A percentile compares a stretch with the other conserved stretches of the same genome.
phyloP scores from a whole-genome alignment of 1,140 invertebrate genomes.

The Solenopsis fugax region DNA sequence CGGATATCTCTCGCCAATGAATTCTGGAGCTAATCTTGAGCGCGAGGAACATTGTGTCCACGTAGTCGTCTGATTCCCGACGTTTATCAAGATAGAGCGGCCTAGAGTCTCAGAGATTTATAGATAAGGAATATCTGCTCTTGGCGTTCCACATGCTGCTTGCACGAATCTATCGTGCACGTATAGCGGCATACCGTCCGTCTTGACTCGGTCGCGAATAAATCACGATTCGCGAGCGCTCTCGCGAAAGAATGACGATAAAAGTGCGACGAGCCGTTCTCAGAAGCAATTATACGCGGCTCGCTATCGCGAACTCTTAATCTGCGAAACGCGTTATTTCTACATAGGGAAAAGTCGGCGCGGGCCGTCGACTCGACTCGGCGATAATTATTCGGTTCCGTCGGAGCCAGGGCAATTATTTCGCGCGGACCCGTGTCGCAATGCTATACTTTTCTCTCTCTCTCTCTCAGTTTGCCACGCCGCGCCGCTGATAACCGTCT shows the following conservation, averaged over 20 bases:
- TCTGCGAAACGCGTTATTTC: conserved; percentile 59
- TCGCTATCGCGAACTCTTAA: conserved; percentile 50
- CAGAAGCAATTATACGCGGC: conserved; percentile 61
- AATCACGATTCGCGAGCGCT: conserved; percentile 49
- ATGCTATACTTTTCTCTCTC: not conserved
- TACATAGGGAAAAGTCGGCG: conserved; percentile 58
- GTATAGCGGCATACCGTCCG: not conserved
- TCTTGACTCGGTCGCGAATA: conserved; percentile 43
- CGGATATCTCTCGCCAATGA: conserved; percentile 2
- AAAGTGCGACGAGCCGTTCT: conserved; percentile 58
- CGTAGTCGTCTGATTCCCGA: not conserved
- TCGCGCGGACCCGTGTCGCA: conserved; percentile 56
- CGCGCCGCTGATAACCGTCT: not conserved
- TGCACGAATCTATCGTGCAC: conserved; percentile 13
- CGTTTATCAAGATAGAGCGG: conserved; percentile 35
- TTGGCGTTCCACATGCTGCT: conserved; percentile 14
- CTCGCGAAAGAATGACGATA: conserved; percentile 53
- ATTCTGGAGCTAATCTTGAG: conserved; percentile 35
- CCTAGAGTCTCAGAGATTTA: not conserved
- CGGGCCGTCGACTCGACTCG: conserved; percentile 37
- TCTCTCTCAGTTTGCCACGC: not conserved
- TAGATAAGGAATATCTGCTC: conserved; percentile 36
- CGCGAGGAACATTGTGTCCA: conserved; percentile 9
- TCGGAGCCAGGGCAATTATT: conserved; percentile 44
- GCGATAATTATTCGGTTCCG: conserved; percentile 56